Evolutionary conservation across 2,797 vertebrate species (phyloP).

Genomic region (Staurois parvus): DNA sequence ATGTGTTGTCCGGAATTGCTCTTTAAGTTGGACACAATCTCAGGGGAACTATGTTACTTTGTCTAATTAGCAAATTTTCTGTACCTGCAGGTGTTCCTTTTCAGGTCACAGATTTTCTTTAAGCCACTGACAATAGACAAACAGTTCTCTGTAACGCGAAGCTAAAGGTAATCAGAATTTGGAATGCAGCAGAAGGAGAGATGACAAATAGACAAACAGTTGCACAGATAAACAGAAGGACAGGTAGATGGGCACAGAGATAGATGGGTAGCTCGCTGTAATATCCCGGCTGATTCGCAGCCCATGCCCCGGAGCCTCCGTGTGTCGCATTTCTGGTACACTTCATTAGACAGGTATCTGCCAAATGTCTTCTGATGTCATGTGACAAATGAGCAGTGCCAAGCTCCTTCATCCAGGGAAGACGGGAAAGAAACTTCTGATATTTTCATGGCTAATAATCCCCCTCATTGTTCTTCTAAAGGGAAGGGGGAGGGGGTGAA

Average conservation of each 20-base stretch:
- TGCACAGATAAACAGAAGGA: slow-evolving; percentile 29
- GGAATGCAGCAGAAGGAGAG: slow-evolving; percentile 29
- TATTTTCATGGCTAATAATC: slow-evolving; percentile 58
- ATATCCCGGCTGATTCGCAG: slow-evolving; percentile 38
- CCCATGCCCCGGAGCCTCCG: slow-evolving; percentile 41
- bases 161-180: not conserved
- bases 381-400: slow-evolving; percentile 57
- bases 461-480: slow-evolving; percentile 26
- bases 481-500: not conserved
- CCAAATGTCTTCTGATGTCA: slow-evolving; percentile 58
- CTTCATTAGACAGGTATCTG: slow-evolving; percentile 60
- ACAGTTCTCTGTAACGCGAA: not conserved
- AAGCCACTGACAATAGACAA: not conserved
- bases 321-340: slow-evolving; percentile 38
- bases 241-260: slow-evolving; percentile 31
- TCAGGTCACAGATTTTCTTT: not conserved
- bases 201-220: slow-evolving; percentile 33
- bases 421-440: slow-evolving; percentile 28
- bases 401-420: slow-evolving; percentile 48
- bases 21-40: not conserved
- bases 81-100: not conserved
- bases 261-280: slow-evolving; percentile 30
- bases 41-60: not conserved
- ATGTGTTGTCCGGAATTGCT: not conserved
- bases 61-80: not conserved